Base-by-base conservation (phyloP, 2,113 vertebrate species). In the Corydoras maculifer region DNA sequence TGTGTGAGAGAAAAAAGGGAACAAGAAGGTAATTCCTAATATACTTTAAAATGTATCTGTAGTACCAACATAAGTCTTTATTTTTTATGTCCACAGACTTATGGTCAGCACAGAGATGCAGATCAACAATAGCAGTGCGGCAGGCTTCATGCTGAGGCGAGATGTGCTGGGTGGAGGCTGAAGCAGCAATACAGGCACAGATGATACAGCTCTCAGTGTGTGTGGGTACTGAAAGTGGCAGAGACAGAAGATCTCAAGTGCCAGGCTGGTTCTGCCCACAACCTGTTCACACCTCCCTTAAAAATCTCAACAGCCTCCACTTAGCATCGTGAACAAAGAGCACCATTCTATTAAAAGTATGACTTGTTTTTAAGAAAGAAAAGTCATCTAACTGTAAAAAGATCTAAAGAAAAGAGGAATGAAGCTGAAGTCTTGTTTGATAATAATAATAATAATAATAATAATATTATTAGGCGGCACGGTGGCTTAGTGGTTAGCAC, bases 131-230 rank as follows among this genome's bases (percentile, higher is more conserved):
- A 6, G 13, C 49, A 53, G 51, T 12, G 3, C 13, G 11, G 51
- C 10, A 3, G 3, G 51, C 51, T 53, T 2, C 51, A 5, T 53
- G 13, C 65, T 62, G 72, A 13, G 29, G 25, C 12, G 60, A 51
- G 61, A 65, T 69, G 58, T 8, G 65, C 8, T 53, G 9, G 51
- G 25, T 57, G 58, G 29, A 62, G 30, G 58, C n/a, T 49, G 63
- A 11, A 64, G 51, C 51, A 53, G 51, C 51, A 3, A 14, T 14
- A 62, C 25, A 50, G 48, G 7, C 18, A 11, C 50, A 62, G 58
- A 71, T 72, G 75, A 76, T 67, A 51, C 68, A 66, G n/a, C 18
- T 8, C 51, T 62, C 57, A 9, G 55, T 68, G 58, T n/a, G 14
- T 14, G 53, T 9, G 60, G 53, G 59, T 55, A 11, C 64, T 14